Evolutionary conservation across 2,113 vertebrate species (phyloP).

Genomic region (Aviceda subcristata): DNA sequence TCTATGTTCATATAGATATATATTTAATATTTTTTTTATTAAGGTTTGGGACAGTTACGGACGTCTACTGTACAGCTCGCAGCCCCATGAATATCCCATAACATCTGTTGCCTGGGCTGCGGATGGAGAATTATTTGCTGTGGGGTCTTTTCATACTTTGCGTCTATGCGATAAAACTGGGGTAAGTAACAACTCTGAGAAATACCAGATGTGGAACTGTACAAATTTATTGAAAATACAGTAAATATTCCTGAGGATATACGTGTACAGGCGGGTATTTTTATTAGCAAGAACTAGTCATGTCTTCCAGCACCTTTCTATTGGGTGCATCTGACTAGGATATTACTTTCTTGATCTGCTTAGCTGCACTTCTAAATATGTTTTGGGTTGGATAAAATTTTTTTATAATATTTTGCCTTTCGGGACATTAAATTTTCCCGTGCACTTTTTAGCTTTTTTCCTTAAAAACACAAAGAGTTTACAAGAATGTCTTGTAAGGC

Average conservation of each 20-base stretch:
- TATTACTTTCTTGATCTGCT: neutral
- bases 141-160: constrained; percentile 95
- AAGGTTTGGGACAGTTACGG: constrained; percentile 98
- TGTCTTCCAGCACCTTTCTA: neutral
- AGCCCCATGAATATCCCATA: constrained; percentile 87
- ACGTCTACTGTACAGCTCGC: constrained; percentile 80
- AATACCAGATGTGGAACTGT: neutral
- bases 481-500: neutral
- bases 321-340: neutral
- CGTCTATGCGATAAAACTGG: constrained; percentile 95
- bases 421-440: neutral
- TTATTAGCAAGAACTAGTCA: neutral
- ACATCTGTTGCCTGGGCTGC: constrained; percentile 92
- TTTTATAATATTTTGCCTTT: neutral
- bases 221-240: neutral
- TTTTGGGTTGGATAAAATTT: neutral
- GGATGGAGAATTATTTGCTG: constrained; percentile 91
- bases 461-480: neutral
- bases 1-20: fast-evolving
- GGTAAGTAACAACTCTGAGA: constrained; percentile 75
- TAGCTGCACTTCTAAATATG: neutral
- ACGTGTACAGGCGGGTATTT: neutral
- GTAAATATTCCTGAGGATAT: neutral
- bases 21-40: neutral
- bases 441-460: neutral